Conservation (phyloP, 2,797 vertebrate species). For the Pelochelys cantorii region DNA sequence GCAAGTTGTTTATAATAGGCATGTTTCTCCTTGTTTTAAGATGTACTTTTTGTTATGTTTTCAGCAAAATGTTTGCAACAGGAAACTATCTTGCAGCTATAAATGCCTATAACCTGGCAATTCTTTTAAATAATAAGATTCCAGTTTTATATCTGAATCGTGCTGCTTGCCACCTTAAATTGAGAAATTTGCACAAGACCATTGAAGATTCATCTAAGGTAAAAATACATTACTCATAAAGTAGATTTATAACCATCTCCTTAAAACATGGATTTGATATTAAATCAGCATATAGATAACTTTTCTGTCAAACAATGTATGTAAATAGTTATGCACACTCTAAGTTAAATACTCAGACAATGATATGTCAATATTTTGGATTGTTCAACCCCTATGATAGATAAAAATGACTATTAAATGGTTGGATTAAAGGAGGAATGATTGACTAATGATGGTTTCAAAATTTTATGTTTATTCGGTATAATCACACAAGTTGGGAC, state of each 20-base stretch:
- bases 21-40: neutral
- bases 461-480: neutral
- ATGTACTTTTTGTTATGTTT: conserved; percentile 45
- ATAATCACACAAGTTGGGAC: neutral
- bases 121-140: conserved; percentile 86
- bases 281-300: neutral
- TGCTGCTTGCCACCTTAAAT: conserved; percentile 94
- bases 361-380: neutral
- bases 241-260: neutral
- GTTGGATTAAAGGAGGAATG: neutral
- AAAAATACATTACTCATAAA: neutral
- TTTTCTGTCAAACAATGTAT: neutral
- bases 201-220: conserved; percentile 94
- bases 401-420: neutral
- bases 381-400: neutral
- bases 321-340: neutral
- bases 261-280: neutral
- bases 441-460: neutral
- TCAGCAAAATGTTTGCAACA: conserved; percentile 88
- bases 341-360: neutral
- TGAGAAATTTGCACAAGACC: conserved; percentile 93
- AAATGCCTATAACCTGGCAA: conserved; percentile 90
- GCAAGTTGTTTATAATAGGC: neutral
- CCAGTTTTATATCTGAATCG: conserved; percentile 91
- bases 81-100: conserved; percentile 90